phyloP scores from a whole-genome alignment of 1,140 invertebrate species.

The Pseudomyrmex cubaensis region DNA sequence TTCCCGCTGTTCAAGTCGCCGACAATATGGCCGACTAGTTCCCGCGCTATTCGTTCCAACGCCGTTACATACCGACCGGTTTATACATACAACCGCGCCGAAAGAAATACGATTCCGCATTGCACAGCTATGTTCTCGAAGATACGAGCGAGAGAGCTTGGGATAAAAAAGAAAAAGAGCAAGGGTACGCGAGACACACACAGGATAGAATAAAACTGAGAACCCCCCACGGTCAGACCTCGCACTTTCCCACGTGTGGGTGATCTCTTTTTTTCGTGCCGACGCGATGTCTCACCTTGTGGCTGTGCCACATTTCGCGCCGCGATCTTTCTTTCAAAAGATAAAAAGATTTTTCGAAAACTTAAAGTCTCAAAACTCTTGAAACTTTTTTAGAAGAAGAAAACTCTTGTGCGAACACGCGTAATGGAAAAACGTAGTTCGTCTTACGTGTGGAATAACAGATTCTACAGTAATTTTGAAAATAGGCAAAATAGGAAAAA shows the following conservation, averaged over 20 bases:
- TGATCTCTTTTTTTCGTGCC: slow-evolving; percentile 84
- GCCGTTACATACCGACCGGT: slow-evolving; percentile 73
- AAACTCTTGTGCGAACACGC: too few relatives aligned
- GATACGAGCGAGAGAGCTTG: slow-evolving; percentile 69
- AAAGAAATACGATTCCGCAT: slow-evolving; percentile 82
- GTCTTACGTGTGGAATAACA: too few relatives aligned
- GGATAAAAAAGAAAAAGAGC: slow-evolving; percentile 66
- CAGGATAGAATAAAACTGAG: slow-evolving; percentile 78
- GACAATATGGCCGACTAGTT: too few relatives aligned
- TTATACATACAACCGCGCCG: slow-evolving; percentile 70
- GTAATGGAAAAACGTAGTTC: too few relatives aligned
- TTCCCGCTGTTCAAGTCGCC: too few relatives aligned
- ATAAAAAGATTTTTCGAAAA: slow-evolving; percentile 19
- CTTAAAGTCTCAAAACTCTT: too few relatives aligned
- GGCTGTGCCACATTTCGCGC: slow-evolving; percentile 75
- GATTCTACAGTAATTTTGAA: too few relatives aligned
- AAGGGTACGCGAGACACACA: slow-evolving; percentile 69
- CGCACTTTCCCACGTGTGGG: slow-evolving; percentile 85
- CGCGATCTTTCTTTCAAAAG: slow-evolving; percentile 23
- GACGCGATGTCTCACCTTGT: slow-evolving; percentile 78
- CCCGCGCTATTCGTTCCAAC: slow-evolving; percentile 64
- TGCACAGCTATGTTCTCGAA: slow-evolving; percentile 67
- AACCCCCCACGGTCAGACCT: slow-evolving; percentile 83
- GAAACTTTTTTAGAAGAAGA: too few relatives aligned
- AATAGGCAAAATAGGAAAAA: too few relatives aligned